Percentiles rank a stretch among this genome's conserved stretches.
Evolutionary conservation across 1,140 invertebrate genomes (phyloP).

Genomic region (Drosophila arizonae): DNA sequence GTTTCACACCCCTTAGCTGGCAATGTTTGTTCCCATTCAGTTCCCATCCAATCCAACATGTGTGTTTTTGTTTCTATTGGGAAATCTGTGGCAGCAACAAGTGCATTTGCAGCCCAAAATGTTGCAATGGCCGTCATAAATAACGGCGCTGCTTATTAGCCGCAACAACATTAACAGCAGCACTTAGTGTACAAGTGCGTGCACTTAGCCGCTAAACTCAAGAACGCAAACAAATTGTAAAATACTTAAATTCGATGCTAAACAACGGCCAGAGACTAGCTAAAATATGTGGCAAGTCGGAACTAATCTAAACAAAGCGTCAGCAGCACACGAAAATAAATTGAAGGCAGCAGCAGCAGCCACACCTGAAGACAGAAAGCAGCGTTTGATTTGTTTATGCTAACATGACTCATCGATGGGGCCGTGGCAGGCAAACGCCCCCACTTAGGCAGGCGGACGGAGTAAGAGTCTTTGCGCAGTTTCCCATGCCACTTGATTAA

Average conservation of each 20-base stretch:
- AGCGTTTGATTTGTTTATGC: slow-evolving; percentile 63
- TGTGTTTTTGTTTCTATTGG: slow-evolving; percentile 47
- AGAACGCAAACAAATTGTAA: slow-evolving; percentile 59
- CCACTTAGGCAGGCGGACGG: slow-evolving; percentile 13
- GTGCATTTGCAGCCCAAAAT: slow-evolving; percentile 53
- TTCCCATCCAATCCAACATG: slow-evolving; percentile 36
- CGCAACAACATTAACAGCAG: slow-evolving; percentile 39
- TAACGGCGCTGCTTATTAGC: slow-evolving; percentile 66
- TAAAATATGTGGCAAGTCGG: slow-evolving; percentile 51
- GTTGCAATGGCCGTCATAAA: slow-evolving; percentile 65
- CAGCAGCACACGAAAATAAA: slow-evolving; percentile 49
- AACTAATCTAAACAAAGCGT: slow-evolving; percentile 59
- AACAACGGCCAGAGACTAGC: slow-evolving; percentile 53
- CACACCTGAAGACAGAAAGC: slow-evolving; percentile 59
- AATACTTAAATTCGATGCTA: slow-evolving; percentile 56
- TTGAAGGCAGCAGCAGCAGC: slow-evolving; percentile 43
- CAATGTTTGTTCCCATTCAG: slow-evolving; percentile 46
- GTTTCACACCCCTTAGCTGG: slow-evolving; percentile 24
- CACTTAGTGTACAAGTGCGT: slow-evolving; percentile 68
- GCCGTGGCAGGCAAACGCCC: slow-evolving; percentile 41
- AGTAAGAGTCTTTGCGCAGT: slow-evolving; percentile 26
- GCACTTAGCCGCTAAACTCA: slow-evolving; percentile 67
- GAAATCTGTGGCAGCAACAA: slow-evolving; percentile 63
- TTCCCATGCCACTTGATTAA: slow-evolving; percentile 79
- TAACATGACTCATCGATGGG: slow-evolving; percentile 63